Conservation (phyloP, 2,113 vertebrate genomes). For the Serinus canaria region DNA sequence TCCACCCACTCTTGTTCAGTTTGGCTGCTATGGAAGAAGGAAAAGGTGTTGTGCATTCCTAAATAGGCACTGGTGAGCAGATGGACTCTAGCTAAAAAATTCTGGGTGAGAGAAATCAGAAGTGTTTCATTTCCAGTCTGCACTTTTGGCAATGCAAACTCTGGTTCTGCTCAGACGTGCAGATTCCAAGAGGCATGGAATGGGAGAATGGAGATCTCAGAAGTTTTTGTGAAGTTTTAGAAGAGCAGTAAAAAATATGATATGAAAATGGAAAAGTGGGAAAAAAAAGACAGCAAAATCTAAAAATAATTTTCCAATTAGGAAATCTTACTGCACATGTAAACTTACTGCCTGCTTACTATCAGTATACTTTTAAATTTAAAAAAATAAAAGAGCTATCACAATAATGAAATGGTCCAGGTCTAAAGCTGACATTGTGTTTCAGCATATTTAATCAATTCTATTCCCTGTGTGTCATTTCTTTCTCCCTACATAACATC, state of each 20-base stretch:
- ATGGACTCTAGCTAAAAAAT: constrained; percentile 65
- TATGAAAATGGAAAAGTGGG: constrained; percentile 2
- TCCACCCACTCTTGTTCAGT: constrained; percentile 55
- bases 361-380: neutral
- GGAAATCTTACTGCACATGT: neutral
- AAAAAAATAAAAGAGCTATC: neutral
- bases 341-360: neutral
- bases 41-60: constrained; percentile 63
- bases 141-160: constrained; percentile 47
- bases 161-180: neutral
- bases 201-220: constrained; percentile 13
- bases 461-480: neutral
- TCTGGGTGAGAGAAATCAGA: constrained; percentile 57
- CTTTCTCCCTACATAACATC: neutral
- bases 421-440: neutral
- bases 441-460: neutral
- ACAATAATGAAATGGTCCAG: neutral
- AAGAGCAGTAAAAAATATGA: neutral
- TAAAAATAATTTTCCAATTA: neutral
- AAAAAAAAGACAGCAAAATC: neutral
- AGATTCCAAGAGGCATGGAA: constrained; percentile 4
- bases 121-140: constrained; percentile 59
- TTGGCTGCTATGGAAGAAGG: constrained; percentile 52
- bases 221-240: constrained; percentile 32
- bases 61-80: constrained; percentile 62